These are phyloP conservation scores for Nestor notabilis DNA, from an alignment of 2,113 vertebrate species.

Conservation along the genomic window DNA sequence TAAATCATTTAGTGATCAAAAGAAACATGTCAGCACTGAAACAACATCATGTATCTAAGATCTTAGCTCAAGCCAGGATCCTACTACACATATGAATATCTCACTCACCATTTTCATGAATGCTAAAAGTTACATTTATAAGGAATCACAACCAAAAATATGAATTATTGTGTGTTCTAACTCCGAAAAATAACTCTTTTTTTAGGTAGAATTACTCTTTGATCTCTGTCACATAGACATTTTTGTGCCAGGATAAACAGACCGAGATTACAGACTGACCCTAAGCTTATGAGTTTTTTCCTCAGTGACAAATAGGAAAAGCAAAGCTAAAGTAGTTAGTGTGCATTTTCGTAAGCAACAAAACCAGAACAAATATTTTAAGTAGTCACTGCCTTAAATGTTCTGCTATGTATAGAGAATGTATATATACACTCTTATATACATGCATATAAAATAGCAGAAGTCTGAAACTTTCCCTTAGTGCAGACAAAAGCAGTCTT, in stretches of 20 bases:
- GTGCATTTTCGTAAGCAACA: not conserved
- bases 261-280: not conserved
- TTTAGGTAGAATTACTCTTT: not conserved
- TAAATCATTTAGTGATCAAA: not conserved
- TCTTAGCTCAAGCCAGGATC: not conserved
- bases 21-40: not conserved
- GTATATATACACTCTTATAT: not conserved
- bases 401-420: not conserved
- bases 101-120: not conserved
- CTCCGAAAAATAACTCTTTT: not conserved
- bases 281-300: not conserved
- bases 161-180: not conserved
- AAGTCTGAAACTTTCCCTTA: not conserved
- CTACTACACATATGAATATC: not conserved
- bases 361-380: not conserved
- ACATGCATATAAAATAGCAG: accelerated
- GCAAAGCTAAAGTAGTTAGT: not conserved
- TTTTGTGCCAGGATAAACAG: not conserved
- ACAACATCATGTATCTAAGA: not conserved
- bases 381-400: not conserved
- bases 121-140: not conserved
- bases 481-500: not conserved
- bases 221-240: not conserved
- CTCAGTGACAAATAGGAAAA: not conserved
- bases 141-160: not conserved